Conservation (phyloP, 2,797 vertebrate species). For the Eulemur coronatus region DNA sequence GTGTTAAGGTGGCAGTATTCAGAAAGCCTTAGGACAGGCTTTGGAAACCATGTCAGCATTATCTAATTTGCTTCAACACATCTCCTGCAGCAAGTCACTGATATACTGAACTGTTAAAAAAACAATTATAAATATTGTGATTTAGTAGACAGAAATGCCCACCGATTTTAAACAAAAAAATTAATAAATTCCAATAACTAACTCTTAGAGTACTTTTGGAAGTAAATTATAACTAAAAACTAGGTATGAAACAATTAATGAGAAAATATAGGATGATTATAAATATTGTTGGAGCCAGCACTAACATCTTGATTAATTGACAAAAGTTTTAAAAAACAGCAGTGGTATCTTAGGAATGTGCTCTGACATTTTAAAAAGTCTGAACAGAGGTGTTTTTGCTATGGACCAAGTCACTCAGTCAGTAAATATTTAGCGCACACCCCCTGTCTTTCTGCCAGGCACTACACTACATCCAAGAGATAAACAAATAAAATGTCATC, state of each 20-base stretch:
- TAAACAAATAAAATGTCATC: neutral
- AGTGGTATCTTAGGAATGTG: neutral
- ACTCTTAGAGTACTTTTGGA: conserved; percentile 40
- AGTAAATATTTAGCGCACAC: neutral
- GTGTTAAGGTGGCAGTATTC: conserved; percentile 13
- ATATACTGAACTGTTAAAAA: conserved; percentile 51
- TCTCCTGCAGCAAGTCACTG: conserved; percentile 52
- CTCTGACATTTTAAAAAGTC: conserved; percentile 38
- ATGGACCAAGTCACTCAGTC: neutral
- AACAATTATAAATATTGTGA: conserved; percentile 36
- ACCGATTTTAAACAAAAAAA: conserved; percentile 53
- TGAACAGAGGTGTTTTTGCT: neutral
- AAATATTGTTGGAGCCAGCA: conserved; percentile 32
- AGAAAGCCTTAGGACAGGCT: conserved; percentile 53
- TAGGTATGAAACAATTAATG: conserved; percentile 33
- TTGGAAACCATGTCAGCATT: conserved; percentile 50
- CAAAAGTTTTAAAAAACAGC: neutral
- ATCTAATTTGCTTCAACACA: conserved; percentile 37
- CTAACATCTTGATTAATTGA: conserved; percentile 26
- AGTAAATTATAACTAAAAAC: conserved; percentile 55
- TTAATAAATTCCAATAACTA: neutral
- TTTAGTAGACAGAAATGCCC: conserved; percentile 46
- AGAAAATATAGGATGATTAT: conserved; percentile 25
- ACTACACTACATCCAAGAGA: neutral
- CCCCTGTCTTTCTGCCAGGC: neutral